A percentile compares a stretch with the other conserved stretches of the same genome.
Evolutionary conservation across 2,113 vertebrate species (phyloP).

Genomic region (Amblyornis subalaris): DNA sequence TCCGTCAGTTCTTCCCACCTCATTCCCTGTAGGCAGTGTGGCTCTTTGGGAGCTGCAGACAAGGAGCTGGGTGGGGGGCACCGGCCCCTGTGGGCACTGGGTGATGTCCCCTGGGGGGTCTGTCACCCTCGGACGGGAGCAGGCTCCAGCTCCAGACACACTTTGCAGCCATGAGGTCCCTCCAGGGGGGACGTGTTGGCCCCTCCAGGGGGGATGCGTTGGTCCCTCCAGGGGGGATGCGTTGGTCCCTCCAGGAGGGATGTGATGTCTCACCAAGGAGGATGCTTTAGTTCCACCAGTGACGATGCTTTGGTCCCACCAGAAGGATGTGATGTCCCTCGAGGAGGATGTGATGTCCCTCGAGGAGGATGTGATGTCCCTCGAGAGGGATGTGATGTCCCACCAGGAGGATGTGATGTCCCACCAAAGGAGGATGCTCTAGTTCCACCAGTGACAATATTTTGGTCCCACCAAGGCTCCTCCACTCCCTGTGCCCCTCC

Average conservation of each 20-base stretch:
- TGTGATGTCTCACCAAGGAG: not conserved
- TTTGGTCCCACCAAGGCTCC: not conserved
- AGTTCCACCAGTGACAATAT: not conserved
- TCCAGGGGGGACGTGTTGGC: not conserved
- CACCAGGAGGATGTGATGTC: not conserved
- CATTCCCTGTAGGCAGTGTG: not conserved
- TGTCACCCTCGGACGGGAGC: not conserved
- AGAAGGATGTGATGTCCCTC: not conserved
- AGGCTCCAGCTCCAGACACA: not conserved
- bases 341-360: not conserved
- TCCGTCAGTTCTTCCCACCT: not conserved
- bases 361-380: not conserved
- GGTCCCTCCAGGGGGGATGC: not conserved
- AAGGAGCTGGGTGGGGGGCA: not conserved
- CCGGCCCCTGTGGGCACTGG: fast-evolving
- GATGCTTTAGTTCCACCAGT: not conserved
- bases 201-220: too few species aligned
- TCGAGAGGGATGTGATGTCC: not conserved
- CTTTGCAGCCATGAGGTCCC: not conserved
- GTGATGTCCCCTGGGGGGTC: not conserved
- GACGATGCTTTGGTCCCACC: not conserved
- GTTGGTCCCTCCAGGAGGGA: not conserved
- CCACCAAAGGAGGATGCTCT: not conserved
- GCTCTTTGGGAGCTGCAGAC: not conserved
- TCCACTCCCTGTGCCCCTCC: not conserved